Evolutionary conservation across 2,888 invertebrate species (phyloP), one percentile per base, ranked within the genome.

Genomic region (Erynnis tages): DNA sequence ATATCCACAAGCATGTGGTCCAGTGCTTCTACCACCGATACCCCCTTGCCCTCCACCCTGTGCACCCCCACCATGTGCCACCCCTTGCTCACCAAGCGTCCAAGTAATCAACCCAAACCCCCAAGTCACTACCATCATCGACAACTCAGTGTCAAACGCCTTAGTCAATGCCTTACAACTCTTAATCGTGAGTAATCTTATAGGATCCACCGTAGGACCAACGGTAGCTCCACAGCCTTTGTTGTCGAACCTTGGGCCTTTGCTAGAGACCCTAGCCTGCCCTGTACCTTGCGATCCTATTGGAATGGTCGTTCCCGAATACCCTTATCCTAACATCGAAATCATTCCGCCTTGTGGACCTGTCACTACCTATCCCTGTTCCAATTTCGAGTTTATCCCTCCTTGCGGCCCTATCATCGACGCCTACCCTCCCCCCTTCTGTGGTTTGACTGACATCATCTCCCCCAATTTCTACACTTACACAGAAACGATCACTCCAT

Each of bases 91-190:
- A 17, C 34, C 34, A 1, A 4, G 27, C 43, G 8, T 17, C 7
- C 50, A 34, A 13, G 27, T 43, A 11, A 14, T 50, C 11, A 50
- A 35, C 11, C 50, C 43, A n/a, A 43, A 43, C 11, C 62, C 66
- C 14, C 56, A 69, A 0, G 62, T 70, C 1, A 74, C 75, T 0
- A 79, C 81, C 0, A 57, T 81, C 0, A 54, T 81, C 1, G 82
- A 85, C 41, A 80, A 79, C 38, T 72, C 76, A 0, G 57, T 85
- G 1, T 72, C 79, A 1, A 82, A 74, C 41, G 60, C 80, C 0
- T 58, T 85, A 16, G 83, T 80, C 0, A 82, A 82, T 21, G 74
- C 82, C 0, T 54, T 85, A 1, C 83, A 83, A 52, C 55, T 83
- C 0, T 57, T 83, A 0, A 75, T 85, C 0, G 74, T 79, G 0